phyloP scores from a whole-genome alignment of 2,888 invertebrate species.

The Habroteleia sp. region DNA sequence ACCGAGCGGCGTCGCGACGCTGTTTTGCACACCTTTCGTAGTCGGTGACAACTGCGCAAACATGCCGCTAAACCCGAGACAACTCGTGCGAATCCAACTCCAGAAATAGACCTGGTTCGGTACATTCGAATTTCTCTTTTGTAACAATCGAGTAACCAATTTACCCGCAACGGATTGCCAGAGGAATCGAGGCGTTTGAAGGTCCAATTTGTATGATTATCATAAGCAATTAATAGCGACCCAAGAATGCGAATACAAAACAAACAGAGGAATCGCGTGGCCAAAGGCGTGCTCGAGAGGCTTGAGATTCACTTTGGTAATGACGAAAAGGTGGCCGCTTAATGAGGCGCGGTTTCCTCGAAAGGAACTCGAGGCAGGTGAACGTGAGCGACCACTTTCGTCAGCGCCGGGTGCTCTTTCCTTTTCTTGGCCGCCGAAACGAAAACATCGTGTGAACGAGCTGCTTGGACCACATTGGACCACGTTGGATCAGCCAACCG shows the following conservation, averaged over 20 bases:
- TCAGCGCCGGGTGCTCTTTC: constrained; percentile 23
- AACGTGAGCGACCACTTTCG: constrained; percentile 52
- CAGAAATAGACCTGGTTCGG: constrained; percentile 16
- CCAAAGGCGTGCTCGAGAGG: constrained; percentile 21
- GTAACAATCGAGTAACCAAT: too few relatives aligned
- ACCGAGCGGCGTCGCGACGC: constrained; percentile 15
- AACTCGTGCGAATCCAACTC: neutral
- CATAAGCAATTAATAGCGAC: constrained; percentile 21
- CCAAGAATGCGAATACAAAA: constrained; percentile 3
- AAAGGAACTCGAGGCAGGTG: constrained; percentile 53
- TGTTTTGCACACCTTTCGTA: constrained; percentile 28
- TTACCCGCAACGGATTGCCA: too few relatives aligned
- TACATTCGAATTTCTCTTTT: constrained; percentile 5
- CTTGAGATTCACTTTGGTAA: constrained; percentile 47
- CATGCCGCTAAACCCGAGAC: constrained; percentile 2
- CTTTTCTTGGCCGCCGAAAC: constrained; percentile 16
- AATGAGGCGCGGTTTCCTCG: constrained; percentile 46
- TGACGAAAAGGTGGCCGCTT: constrained; percentile 43
- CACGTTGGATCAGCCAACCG: neutral
- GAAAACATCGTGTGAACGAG: constrained; percentile 51
- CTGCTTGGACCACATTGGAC: constrained; percentile 16
- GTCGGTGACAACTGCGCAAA: constrained; percentile 45
- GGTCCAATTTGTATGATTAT: constrained; percentile 8
- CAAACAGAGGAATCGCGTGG: constrained; percentile 5
- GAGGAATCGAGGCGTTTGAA: neutral